Evolutionary conservation across 2,113 vertebrate genomes (phyloP).

Genomic region (Chaetops frenatus): DNA sequence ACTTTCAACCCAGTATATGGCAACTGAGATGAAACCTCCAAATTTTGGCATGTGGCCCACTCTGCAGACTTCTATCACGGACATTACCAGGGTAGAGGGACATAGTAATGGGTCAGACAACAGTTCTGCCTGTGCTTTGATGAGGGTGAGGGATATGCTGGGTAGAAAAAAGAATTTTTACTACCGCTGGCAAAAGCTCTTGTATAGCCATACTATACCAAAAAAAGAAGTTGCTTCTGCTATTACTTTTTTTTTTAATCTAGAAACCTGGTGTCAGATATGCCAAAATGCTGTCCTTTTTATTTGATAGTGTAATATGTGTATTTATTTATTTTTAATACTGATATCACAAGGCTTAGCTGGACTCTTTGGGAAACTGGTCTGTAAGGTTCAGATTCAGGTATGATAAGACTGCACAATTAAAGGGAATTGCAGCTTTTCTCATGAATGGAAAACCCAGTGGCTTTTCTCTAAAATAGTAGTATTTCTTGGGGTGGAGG

Average conservation of each 20-base stretch:
- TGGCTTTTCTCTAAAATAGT: neutral
- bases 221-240: neutral
- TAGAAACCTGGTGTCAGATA: neutral
- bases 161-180: neutral
- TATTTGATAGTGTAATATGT: neutral
- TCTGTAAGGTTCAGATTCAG: neutral
- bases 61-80: neutral
- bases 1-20: neutral
- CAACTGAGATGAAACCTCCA: neutral
- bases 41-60: neutral
- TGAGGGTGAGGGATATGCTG: neutral
- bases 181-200: neutral
- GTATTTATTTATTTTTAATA: neutral
- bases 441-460: neutral
- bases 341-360: neutral
- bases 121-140: neutral
- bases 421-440: neutral
- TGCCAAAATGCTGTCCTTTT: neutral
- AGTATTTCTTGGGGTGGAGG: neutral
- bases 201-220: neutral
- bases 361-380: neutral
- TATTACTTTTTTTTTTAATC: neutral
- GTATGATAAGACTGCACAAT: neutral
- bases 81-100: neutral
- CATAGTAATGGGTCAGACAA: neutral